Evolutionary conservation across 2,888 invertebrate species (phyloP), one percentile per base, ranked within the genome.

Genomic region (Esperia sulphurella): DNA sequence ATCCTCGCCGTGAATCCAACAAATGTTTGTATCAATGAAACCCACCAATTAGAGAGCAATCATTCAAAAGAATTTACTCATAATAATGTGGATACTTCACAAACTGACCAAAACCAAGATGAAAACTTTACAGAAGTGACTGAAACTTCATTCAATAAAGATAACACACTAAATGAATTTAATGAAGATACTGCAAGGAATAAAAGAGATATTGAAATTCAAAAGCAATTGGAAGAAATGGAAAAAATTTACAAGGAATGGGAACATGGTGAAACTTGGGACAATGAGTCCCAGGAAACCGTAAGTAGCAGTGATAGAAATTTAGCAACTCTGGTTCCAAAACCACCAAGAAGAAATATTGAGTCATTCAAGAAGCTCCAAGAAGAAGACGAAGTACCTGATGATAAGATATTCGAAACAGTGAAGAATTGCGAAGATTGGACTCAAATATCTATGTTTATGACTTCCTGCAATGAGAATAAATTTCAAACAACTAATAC

Each of bases 251-350:
- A 84, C 55, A 55, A 60, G 51, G 79, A 78, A 50, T 89, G 88
- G 88, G 88, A 88, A 41, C 74, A 71, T 54, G 79, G 83, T 10
- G 83, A 76, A 43, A 57, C 62, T 37, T 89, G 88, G 89, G 75
- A 79, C 12, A 61, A 65, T 14, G 50, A 53, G 14, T 10, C 40
- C 10, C 41, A 59, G 13, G 51, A 57, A 29, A 49, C 51, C 35
- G 53, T 43, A 6, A 49, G 37, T 21, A 44, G 41, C 51, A 39
- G 33, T 45, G 9, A 35, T 50, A 45, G 40, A 39, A 48, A 45
- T 33, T 46, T 43, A 44, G 44, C 48, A 31, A 10, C 7, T 31
- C 9, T 45, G 0, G 46, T 51, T 31, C 58, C 83, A n/a, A 83
- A 79, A 59, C 80, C 81, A 33, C 79, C 67, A 53, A 68, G 79